Conservation (phyloP, 2,797 vertebrate species). For the Chloroceryle amazona region DNA sequence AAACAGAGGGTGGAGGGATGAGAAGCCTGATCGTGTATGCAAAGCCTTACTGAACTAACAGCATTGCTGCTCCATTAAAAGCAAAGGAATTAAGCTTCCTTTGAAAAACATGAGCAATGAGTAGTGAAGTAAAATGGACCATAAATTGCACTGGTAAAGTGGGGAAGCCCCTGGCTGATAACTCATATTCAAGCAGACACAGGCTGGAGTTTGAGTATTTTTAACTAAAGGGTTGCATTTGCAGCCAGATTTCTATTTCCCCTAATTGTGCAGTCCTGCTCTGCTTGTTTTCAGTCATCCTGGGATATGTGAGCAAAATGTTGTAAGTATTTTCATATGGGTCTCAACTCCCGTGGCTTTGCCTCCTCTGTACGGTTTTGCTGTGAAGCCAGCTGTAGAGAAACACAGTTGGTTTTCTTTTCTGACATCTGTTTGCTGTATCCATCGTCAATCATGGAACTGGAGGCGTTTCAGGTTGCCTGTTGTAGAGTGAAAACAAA, state of each 20-base stretch:
- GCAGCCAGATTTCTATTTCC: background rate
- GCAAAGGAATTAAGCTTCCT: constrained; percentile 59
- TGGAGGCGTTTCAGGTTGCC: constrained; percentile 37
- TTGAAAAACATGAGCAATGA: constrained; percentile 1
- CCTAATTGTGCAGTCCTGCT: constrained; percentile 44
- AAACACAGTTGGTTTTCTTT: constrained; percentile 65
- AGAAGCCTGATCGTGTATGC: background rate
- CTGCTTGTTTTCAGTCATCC: constrained; percentile 43
- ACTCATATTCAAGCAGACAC: background rate
- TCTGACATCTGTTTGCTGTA: constrained; percentile 65
- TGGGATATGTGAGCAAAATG: constrained; percentile 32
- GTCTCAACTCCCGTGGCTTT: constrained; percentile 35
- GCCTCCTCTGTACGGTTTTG: constrained; percentile 33
- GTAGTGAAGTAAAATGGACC: constrained; percentile 18
- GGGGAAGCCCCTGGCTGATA: constrained; percentile 18
- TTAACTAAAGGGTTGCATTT: background rate
- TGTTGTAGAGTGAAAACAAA: background rate
- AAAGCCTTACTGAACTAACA: background rate
- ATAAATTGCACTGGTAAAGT: constrained; percentile 5
- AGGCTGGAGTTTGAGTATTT: background rate
- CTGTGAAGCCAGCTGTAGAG: constrained; percentile 68
- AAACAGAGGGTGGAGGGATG: background rate
- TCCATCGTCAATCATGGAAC: constrained; percentile 29
- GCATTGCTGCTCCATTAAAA: constrained; percentile 41
- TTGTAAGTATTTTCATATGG: constrained; percentile 25